Percentiles rank a stretch among this genome's conserved stretches.
phyloP scores from a whole-genome alignment of 92 coral and sea anemone genomes.

The Siderastrea radians region DNA sequence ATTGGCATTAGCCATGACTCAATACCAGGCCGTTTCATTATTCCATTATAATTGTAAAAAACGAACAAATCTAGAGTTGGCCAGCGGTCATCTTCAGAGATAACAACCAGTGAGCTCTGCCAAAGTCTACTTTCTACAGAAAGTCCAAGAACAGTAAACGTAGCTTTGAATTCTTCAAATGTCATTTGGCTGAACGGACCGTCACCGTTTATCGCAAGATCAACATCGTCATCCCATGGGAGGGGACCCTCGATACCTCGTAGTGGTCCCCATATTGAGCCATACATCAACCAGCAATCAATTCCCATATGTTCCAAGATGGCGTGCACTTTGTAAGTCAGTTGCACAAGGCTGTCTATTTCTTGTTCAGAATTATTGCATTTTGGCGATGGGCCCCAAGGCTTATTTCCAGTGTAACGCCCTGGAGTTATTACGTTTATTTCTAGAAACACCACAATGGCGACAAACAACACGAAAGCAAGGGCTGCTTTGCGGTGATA shows the following conservation, averaged over 20 bases:
- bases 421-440: conserved; percentile 21
- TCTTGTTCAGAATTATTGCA: conserved; percentile 26
- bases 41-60: conserved; percentile 70
- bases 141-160: neutral
- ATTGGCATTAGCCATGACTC: conserved; percentile 75
- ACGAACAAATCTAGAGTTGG: conserved; percentile 68
- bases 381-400: neutral
- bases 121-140: neutral
- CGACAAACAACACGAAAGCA: neutral
- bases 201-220: conserved; percentile 25
- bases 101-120: neutral
- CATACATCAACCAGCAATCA: conserved; percentile 42
- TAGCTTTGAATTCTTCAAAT: conserved; percentile 27
- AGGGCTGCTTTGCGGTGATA: neutral
- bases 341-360: conserved; percentile 1
- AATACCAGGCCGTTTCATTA: conserved; percentile 84
- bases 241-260: conserved; percentile 39
- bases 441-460: neutral
- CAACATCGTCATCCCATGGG: conserved; percentile 49
- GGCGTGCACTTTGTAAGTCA: conserved; percentile 24
- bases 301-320: conserved; percentile 14
- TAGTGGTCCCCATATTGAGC: conserved; percentile 45
- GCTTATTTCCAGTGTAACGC: conserved; percentile 29
- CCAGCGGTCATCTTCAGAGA: conserved; percentile 1
- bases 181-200: conserved; percentile 8